Percentiles rank a stretch among this genome's conserved stretches.
Evolutionary conservation across 2,888 invertebrate species (phyloP).

Genomic region (Gymnocheta viridis): DNA sequence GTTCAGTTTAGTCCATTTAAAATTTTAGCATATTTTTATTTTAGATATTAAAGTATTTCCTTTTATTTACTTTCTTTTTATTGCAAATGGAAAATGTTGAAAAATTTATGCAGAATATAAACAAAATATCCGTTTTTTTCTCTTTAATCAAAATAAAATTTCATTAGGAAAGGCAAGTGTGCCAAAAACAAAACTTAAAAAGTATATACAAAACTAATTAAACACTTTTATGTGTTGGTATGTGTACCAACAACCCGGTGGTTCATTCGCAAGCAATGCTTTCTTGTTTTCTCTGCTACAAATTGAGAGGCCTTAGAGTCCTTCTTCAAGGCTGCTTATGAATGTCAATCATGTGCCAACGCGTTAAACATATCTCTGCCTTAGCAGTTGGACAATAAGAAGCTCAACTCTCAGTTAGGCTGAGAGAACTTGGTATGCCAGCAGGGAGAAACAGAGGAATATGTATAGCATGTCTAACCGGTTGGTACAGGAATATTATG

Average conservation of each 20-base stretch:
- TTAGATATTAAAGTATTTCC: constrained; percentile 35
- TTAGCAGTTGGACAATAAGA: too few relatives aligned
- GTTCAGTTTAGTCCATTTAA: constrained; percentile 58
- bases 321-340: too few relatives aligned
- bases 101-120: constrained; percentile 35
- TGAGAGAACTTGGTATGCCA: too few relatives aligned
- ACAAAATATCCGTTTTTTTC: constrained; percentile 1
- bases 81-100: constrained; percentile 17
- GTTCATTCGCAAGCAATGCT: not conserved
- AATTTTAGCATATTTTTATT: constrained; percentile 54
- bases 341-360: too few relatives aligned
- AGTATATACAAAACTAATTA: constrained; percentile 61
- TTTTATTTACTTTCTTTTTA: not conserved
- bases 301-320: too few relatives aligned
- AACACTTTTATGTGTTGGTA: constrained; percentile 39
- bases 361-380: too few relatives aligned
- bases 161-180: constrained; percentile 50
- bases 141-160: constrained; percentile 39
- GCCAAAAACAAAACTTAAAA: constrained; percentile 11
- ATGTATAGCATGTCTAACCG: too few relatives aligned
- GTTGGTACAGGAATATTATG: too few relatives aligned
- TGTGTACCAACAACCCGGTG: not conserved
- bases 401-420: too few relatives aligned
- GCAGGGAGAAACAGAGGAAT: too few relatives aligned
- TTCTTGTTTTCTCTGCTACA: too few relatives aligned